phyloP scores from a whole-genome alignment of 2,888 invertebrate genomes.

The Amblyjoppa fuscipennis region DNA sequence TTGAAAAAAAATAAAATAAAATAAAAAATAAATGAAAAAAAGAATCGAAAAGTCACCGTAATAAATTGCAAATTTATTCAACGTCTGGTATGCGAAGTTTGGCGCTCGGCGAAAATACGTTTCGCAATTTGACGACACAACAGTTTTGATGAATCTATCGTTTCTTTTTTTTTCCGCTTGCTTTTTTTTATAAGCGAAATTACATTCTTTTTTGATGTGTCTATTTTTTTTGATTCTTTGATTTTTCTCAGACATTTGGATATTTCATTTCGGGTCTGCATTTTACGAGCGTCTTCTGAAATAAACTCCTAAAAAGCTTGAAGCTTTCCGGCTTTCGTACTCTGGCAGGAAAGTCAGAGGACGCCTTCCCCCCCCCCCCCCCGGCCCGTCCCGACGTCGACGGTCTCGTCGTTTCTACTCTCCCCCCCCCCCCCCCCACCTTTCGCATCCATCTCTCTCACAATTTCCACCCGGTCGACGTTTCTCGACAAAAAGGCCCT shows the following conservation, averaged over 20 bases:
- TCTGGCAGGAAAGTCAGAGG: conserved; percentile 29
- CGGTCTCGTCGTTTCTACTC: conserved; percentile 28
- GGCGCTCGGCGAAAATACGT: not conserved
- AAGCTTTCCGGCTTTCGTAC: conserved; percentile 37
- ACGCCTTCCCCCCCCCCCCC: conserved; percentile 25
- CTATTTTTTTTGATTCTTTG: not conserved
- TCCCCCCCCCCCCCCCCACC: conserved; percentile 62
- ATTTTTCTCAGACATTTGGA: conserved; percentile 20
- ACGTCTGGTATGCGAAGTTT: not conserved
- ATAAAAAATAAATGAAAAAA: too few species aligned
- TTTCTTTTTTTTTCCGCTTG: too few species aligned
- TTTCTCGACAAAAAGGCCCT: conserved; percentile 72
- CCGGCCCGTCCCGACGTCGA: conserved; percentile 24
- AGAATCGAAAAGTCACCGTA: not conserved
- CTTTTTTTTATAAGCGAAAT: not conserved
- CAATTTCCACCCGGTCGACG: conserved; percentile 57
- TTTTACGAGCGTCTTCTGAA: conserved; percentile 12
- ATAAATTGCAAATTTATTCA: not conserved
- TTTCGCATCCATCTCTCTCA: conserved; percentile 18
- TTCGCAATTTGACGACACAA: not conserved
- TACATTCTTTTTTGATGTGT: not conserved
- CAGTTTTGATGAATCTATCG: too few species aligned
- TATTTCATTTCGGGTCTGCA: conserved; percentile 14
- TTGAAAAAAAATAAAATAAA: not conserved
- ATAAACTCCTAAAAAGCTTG: conserved; percentile 45